Evolutionary conservation across 1,140 invertebrate species (phyloP).

Genomic region (Plectrocnemia conspersa): DNA sequence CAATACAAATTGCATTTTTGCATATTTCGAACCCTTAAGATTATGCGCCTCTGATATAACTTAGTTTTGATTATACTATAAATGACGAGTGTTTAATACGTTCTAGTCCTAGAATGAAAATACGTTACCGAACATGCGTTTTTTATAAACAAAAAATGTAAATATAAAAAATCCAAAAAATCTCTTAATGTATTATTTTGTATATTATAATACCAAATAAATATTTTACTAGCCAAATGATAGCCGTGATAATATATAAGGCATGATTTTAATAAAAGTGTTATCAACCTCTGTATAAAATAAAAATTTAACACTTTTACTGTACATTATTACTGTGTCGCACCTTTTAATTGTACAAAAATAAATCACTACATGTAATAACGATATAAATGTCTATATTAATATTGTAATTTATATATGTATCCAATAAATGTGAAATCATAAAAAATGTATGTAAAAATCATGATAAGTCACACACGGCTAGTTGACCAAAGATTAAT

Average conservation of each 20-base stretch:
- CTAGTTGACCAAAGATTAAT: conserved; percentile 34
- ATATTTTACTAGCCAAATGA: background rate
- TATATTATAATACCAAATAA: background rate
- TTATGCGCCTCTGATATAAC: background rate
- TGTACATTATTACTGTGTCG: conserved; percentile 1
- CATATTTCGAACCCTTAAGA: background rate
- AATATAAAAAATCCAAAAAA: too few relatives aligned
- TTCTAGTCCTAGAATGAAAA: conserved; percentile 5
- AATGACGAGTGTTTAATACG: background rate
- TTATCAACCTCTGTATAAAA: background rate
- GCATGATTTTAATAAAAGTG: background rate
- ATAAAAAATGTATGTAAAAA: background rate
- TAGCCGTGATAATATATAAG: conserved; percentile 9
- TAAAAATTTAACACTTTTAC: conserved; percentile 10
- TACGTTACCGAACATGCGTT: conserved; percentile 16
- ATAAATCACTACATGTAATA: background rate
- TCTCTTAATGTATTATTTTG: background rate
- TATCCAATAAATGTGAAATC: background rate
- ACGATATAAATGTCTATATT: background rate
- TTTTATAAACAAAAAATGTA: too few relatives aligned
- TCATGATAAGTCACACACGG: conserved; percentile 27
- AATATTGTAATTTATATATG: background rate
- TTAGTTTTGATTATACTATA: background rate
- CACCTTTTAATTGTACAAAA: conserved; percentile 2
- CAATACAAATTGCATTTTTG: background rate